Base-by-base conservation (phyloP, 2,888 invertebrate species). In the Allolobophora icterica region DNA sequence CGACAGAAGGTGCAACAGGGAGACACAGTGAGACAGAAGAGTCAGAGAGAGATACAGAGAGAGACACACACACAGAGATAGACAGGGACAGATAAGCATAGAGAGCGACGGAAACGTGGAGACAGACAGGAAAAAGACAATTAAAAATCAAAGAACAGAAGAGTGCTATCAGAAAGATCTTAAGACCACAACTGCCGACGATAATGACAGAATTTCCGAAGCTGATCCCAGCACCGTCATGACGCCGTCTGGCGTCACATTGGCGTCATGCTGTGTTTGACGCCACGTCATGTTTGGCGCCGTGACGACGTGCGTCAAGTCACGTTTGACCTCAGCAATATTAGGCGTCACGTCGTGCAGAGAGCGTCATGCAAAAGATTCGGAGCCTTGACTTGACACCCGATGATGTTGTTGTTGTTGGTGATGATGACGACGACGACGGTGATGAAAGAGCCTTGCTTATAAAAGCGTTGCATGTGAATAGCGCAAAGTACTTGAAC, bases 401-500 rank as follows among this genome's bases (percentile, higher is more conserved):
- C 30, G 30, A 30, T 30, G 71, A n/a, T n/a, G 13, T n/a, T 71
- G 71, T n/a, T n/a, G 71, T 4, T 30, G 71, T 11, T 71, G 24
- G 11, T 71, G 71, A 71, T n/a, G 71, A 71, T n/a, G n/a, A 52
- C 24, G 52, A 71, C n/a, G 71, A 71, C 71, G 71, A 71, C 13
- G 71, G 13, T 71, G 71, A 71, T 71, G n/a, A 71, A n/a, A 71
- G 71, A 71, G n/a, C 52, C 52, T 52, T 52, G 52, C 52, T 52
- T 52, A 17, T 52, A 71, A 13, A 71, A 71, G n/a, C 71, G 30
- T 71, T 71, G 71, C 30, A 71, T 71, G 71, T n/a, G 71, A 71
- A 71, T 71, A 71, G 45, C 21, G 71, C 71, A 71, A n/a, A 71
- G n/a, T 71, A 71, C 71, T 71, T 71, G 71, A 71, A 71, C n/a